A percentile compares a stretch with the other conserved stretches of the same genome.
Evolutionary conservation across 2,888 invertebrate species (phyloP).

Genomic region (Apodemia zela): DNA sequence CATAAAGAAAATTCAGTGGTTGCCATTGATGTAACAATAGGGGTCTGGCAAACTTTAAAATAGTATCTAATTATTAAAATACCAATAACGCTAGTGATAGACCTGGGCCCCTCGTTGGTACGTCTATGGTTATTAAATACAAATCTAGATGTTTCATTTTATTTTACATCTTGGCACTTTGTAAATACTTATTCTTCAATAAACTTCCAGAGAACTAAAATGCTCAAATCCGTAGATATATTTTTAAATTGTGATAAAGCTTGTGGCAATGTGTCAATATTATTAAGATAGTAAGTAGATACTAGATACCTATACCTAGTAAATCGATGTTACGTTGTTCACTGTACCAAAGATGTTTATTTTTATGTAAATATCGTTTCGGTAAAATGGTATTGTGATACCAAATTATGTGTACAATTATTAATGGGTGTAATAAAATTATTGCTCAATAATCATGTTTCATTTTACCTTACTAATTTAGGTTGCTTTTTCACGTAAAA

Average conservation of each 20-base stretch:
- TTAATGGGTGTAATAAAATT: constrained; percentile 74
- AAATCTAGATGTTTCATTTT: constrained; percentile 6
- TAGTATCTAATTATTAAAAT: too few relatives aligned
- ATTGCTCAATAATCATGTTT: constrained; percentile 52
- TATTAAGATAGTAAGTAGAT: constrained; percentile 43
- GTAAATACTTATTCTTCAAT: background rate
- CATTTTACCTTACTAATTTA: background rate
- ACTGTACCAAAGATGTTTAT: constrained; percentile 76
- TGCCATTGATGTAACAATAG: too few relatives aligned
- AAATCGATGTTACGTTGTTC: constrained; percentile 58
- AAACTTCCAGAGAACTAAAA: constrained; percentile 53
- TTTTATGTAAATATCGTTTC: constrained; percentile 63
- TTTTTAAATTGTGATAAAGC: constrained; percentile 55
- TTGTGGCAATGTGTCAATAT: constrained; percentile 55
- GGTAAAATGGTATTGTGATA: constrained; percentile 59
- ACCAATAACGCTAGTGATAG: too few relatives aligned
- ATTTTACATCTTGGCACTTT: constrained; percentile 14
- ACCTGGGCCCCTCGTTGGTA: too few relatives aligned
- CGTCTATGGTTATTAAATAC: too few relatives aligned
- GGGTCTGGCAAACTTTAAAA: too few relatives aligned
- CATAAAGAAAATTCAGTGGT: too few relatives aligned
- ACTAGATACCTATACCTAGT: background rate
- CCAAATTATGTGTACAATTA: constrained; percentile 62
- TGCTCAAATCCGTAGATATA: constrained; percentile 37
- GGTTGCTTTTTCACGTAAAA: too few relatives aligned